phyloP scores from a whole-genome alignment of 1,140 invertebrate genomes.

The Trichomalopsis sarcophagae region DNA sequence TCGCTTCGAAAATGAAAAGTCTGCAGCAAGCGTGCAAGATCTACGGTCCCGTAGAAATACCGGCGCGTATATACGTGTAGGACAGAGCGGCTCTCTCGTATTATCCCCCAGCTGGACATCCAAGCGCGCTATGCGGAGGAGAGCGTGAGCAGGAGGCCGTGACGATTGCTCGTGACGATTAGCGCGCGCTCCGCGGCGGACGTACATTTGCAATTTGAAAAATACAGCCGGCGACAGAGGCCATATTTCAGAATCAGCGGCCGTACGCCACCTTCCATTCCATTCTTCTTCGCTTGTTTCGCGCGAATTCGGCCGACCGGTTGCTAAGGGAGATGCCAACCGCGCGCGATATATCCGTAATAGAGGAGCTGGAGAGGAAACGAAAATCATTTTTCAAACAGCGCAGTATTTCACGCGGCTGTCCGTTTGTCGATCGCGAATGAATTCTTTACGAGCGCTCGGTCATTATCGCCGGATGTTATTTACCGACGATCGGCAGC shows the following conservation, averaged over 20 bases:
- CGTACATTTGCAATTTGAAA: conserved; percentile 49
- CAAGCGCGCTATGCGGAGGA: background rate
- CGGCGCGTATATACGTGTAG: background rate
- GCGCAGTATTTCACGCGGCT: conserved; percentile 17
- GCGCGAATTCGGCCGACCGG: too few relatives aligned
- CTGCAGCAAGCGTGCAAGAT: background rate
- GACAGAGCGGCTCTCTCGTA: background rate
- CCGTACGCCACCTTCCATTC: background rate
- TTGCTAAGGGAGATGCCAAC: too few relatives aligned
- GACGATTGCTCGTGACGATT: conserved; percentile 54
- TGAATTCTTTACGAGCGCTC: conserved; percentile 18
- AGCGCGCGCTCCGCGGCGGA: background rate
- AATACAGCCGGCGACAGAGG: conserved; percentile 36
- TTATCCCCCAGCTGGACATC: background rate
- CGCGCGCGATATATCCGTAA: too few relatives aligned
- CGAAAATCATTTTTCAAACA: conserved; percentile 32
- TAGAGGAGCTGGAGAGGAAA: background rate
- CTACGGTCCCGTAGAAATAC: background rate
- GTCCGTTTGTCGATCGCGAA: background rate
- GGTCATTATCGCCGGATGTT: background rate
- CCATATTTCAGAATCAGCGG: conserved; percentile 50
- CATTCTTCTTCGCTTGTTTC: background rate
- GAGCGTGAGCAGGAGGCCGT: conserved; percentile 43
- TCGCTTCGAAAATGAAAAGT: background rate
- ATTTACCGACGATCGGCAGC: background rate